Base-by-base conservation (phyloP, 2,113 vertebrate species). In the Bucco capensis region DNA sequence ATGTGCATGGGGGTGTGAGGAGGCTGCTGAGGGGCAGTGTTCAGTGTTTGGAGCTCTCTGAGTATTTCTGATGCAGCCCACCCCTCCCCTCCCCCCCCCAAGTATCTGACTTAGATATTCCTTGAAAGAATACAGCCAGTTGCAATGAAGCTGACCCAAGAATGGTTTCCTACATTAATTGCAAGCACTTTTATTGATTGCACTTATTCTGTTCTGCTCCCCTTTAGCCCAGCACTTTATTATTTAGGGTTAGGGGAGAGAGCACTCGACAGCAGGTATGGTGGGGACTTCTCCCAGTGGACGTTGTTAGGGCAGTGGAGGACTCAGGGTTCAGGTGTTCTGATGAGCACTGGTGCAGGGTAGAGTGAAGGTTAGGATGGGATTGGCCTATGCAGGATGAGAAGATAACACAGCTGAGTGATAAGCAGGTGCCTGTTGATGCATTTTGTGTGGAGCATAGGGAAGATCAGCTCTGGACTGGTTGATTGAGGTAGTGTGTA, bases 181-280 rank as follows among this genome's bases (percentile, higher is more conserved):
- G 92, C 97, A 97, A 97, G 96, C 97, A 98, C 98, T 98, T 98
- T 97, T 96, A 94, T 92, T 96, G 95, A 96, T 97, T 97, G 96
- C 96, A 97, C 97, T 97, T 95, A 93, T 95, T 86, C 91, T 96
- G 96, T 79, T 96, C 88, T 96, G 92, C 95, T 97, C 93, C 92
- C 79, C 94, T 94, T 96, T 91, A 93, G 95, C 93, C 96, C 72
- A 83, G 95, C 94, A 95, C 95, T 95, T 97, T 92, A 96, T 92
- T 96, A 88, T 83, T 54, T 76, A 85, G 81, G 65, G 61, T 72
- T 79, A 83, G 58, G 84, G 87, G 79, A 80, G 65, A 80, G 64
- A 90, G 54, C 33, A 42, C 62, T 62, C 44, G 33, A 46, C 38
- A 44, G 74, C 38, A 64, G 80, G 54, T 83, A 42, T 87, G 56